Conservation (phyloP, 2,888 invertebrate genomes). For the Synergus japonicus region DNA sequence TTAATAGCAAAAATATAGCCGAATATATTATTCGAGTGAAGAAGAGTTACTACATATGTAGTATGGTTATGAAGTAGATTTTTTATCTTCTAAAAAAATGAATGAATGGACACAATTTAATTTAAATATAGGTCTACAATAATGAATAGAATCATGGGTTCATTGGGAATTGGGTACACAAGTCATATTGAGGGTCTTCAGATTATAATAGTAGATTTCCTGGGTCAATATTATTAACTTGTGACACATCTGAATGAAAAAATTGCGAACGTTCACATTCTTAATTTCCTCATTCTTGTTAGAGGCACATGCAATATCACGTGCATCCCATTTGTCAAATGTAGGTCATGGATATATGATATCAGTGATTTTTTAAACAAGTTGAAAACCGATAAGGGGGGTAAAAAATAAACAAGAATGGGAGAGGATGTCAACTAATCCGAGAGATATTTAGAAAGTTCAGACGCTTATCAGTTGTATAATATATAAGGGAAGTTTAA, state of each 20-base stretch:
- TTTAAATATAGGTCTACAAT: no score
- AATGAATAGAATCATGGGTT: neutral
- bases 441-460: neutral
- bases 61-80: neutral
- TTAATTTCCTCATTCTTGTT: neutral
- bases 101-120: no score
- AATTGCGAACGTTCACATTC: conserved; percentile 2
- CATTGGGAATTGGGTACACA: neutral
- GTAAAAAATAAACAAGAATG: neutral
- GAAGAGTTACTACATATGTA: neutral
- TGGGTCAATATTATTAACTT: neutral
- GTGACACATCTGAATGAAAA: neutral
- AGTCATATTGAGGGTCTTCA: neutral
- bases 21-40: neutral
- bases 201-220: neutral
- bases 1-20: neutral
- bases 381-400: neutral
- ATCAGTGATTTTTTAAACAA: conserved; percentile 8
- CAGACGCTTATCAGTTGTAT: neutral
- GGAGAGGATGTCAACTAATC: neutral
- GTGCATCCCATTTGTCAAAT: conserved; percentile 17
- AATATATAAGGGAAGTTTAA: neutral
- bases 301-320: conserved; percentile 4
- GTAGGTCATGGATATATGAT: conserved; percentile 30
- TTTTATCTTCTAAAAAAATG: no score